Percentiles rank a stretch among this genome's conserved stretches.
Conservation (phyloP, 1,140 invertebrate genomes). For the Cotesia typhae region DNA sequence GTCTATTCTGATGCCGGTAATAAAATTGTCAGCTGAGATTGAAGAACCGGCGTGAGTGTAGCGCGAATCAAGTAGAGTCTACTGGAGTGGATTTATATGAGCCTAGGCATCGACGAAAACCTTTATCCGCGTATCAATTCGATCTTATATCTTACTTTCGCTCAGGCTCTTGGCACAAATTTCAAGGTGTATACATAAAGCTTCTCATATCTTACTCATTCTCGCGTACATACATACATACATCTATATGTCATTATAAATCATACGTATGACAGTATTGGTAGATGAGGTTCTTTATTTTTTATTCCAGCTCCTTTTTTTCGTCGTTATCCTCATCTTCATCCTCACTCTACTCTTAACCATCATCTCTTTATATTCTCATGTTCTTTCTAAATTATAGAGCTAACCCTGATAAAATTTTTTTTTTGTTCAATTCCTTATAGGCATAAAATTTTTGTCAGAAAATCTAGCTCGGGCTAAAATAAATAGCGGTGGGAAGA, state of each 20-base stretch:
- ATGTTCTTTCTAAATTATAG: neutral
- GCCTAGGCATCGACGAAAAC: conserved; percentile 14
- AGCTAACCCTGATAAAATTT: neutral
- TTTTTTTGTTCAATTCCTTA: conserved; percentile 14
- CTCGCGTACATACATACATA: neutral
- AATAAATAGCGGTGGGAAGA: no score
- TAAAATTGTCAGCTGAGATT: conserved; percentile 21
- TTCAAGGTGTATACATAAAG: conserved; percentile 5
- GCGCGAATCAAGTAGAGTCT: neutral
- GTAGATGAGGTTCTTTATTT: no score
- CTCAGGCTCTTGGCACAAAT: conserved; percentile 27
- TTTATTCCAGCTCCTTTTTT: conserved; percentile 1
- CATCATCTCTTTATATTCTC: neutral
- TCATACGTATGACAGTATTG: no score
- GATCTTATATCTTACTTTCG: conserved; percentile 17
- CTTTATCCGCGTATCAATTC: conserved; percentile 31
- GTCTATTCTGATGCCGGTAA: neutral
- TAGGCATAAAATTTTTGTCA: no score
- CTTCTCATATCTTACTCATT: neutral
- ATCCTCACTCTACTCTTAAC: neutral
- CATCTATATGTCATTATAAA: no score
- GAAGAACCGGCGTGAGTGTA: neutral
- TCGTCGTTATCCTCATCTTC: neutral
- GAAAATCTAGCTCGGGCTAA: no score
- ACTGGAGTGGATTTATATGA: neutral